Evolutionary conservation across 2,888 invertebrate genomes (phyloP), one percentile per base, ranked within the genome.

Genomic region (Masnerella sp.): DNA sequence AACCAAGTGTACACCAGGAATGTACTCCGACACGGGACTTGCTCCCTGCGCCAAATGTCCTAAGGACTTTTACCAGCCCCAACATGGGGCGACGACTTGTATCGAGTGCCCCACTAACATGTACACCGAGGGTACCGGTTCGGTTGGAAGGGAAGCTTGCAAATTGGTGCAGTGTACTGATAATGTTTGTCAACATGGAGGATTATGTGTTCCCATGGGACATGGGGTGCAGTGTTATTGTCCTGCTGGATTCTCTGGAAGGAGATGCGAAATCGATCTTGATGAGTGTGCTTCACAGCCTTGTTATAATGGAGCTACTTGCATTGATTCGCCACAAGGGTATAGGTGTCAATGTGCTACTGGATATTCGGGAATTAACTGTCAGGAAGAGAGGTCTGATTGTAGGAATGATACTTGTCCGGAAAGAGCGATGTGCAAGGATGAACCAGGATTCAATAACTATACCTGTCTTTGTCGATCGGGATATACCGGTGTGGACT

Each of bases 361-460:
- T 3, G 96, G 96, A 38, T 97, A 96, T 81, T 92, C 93, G 5
- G 97, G 97, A n/a, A 92, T 96, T 28, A 97, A 97, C 84, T 98
- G 98, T 84, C 97, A 98, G 89, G 95, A 96, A 84, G 96, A 97
- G 87, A 91, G 93, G 80, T 93, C 95, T 11, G 96, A 98, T 81
- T 98, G 97, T 84, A 90, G 90, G 78, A 94, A 94, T 83, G 94
- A 95, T 74, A 96, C 98, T 0, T 99, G 99, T 81, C 96, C 96
- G 0, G 97, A 97, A 84, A 90, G 97, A 82, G 98, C 98, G 2
- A 97, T 97, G 95, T 99, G 99, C 88, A 97, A 98, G 88, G 96
- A 98, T 87, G 95, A 94, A 88, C 97, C 94, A 14, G 96, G 95
- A 68, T 92, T 91, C 79, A 95, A 94, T 80, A 97, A 97, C 83